Conservation (phyloP, 1,140 invertebrate genomes). For the Brachionus koreanus region DNA sequence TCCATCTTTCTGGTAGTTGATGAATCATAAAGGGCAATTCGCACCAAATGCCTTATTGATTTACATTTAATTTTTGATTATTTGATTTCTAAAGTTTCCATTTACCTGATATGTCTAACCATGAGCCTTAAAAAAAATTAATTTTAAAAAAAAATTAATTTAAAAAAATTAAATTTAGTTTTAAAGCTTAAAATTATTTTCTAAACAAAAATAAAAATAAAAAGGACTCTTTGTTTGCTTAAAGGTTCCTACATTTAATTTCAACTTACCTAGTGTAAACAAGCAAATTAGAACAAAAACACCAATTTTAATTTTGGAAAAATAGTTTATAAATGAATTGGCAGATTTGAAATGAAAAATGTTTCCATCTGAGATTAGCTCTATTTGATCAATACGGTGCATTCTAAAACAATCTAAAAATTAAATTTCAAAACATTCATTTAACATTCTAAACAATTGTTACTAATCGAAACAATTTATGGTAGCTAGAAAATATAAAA, state of each 20-base stretch:
- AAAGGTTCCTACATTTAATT: not conserved
- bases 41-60: conserved; percentile 75
- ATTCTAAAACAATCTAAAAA: not conserved
- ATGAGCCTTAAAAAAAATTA: not conserved
- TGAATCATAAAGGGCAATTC: conserved; percentile 68
- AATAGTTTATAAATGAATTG: not conserved
- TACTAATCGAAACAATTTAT: not conserved
- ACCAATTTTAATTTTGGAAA: not conserved
- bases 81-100: not conserved
- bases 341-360: not conserved
- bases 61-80: conserved; percentile 69
- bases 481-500: not conserved
- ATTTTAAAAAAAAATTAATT: no score
- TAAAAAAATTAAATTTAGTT: no score
- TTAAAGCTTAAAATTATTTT: no score
- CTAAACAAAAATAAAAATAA: no score
- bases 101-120: conserved; percentile 8
- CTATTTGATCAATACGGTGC: conserved; percentile 6
- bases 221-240: not conserved
- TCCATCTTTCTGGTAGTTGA: conserved; percentile 79
- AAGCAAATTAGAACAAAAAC: conserved; percentile 10
- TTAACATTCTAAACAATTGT: not conserved
- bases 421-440: not conserved
- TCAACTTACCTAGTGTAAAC: not conserved
- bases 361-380: conserved; percentile 10